Percentiles rank a stretch among this genome's conserved stretches.
Evolutionary conservation across 2,888 invertebrate genomes (phyloP).

Genomic region (Serrognathus titanus): DNA sequence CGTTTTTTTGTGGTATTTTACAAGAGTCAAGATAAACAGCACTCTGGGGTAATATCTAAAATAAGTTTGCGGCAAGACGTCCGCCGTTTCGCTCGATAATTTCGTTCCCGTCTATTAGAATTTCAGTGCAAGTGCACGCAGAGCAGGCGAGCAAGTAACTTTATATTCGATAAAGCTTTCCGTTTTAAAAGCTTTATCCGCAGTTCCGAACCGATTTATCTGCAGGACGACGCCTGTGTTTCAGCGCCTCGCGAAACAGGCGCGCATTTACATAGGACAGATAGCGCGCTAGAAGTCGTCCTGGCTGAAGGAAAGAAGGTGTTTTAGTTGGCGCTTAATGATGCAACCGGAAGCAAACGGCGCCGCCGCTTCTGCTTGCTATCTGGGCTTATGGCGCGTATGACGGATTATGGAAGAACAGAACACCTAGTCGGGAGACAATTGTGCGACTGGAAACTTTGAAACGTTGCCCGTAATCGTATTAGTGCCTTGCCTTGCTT

Average conservation of each 20-base stretch:
- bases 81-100: too few relatives aligned
- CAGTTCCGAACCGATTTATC: too few relatives aligned
- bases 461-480: not conserved
- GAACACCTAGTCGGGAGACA: not conserved
- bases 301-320: not conserved
- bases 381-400: constrained; percentile 1
- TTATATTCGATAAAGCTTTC: too few relatives aligned
- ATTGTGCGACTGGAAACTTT: not conserved
- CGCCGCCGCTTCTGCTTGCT: not conserved
- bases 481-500: not conserved
- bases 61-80: too few relatives aligned
- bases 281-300: not conserved
- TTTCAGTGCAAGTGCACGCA: too few relatives aligned
- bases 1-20: too few relatives aligned
- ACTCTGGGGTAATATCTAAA: too few relatives aligned
- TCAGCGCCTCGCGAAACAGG: not conserved
- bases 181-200: too few relatives aligned
- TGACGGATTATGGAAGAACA: not conserved
- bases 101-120: too few relatives aligned
- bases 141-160: too few relatives aligned
- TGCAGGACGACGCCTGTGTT: too few relatives aligned
- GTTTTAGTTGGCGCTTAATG: not conserved
- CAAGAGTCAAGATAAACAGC: too few relatives aligned
- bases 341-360: constrained; percentile 3
- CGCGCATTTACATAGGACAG: not conserved